A percentile compares a stretch with the other conserved stretches of the same genome.
These are phyloP conservation scores for Phycodurus eques DNA, from an alignment of 2,113 vertebrate species.

Conservation along the genomic window DNA sequence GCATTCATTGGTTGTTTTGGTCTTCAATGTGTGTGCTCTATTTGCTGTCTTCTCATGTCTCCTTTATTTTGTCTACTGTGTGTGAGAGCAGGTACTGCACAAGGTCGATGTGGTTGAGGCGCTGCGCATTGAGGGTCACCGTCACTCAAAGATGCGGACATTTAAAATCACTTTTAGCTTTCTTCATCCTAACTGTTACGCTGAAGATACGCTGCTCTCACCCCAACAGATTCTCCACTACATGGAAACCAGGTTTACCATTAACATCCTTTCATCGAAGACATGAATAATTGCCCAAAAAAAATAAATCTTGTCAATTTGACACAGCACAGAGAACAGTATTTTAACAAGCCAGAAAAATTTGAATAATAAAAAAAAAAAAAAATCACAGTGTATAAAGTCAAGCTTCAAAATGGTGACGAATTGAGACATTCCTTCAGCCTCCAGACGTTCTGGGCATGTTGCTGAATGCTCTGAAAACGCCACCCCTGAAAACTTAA, in stretches of 20 bases:
- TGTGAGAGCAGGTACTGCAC: slow-evolving; percentile 80
- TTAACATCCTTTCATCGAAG: neutral
- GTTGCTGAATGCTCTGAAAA: too few species aligned
- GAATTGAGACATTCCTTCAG: too few species aligned
- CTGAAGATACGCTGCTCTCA: slow-evolving; percentile 82
- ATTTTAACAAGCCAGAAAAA: too few species aligned
- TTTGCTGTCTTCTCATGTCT: neutral
- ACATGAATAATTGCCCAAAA: neutral
- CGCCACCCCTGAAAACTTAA: too few species aligned
- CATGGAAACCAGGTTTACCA: slow-evolving; percentile 84
- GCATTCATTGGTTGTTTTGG: neutral
- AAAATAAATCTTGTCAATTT: too few species aligned
- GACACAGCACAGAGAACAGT: too few species aligned
- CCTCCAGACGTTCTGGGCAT: too few species aligned
- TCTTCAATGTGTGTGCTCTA: neutral
- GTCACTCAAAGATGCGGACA: slow-evolving; percentile 64
- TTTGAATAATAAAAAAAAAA: too few species aligned
- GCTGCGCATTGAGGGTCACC: slow-evolving; percentile 60
- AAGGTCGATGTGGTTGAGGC: slow-evolving; percentile 85
- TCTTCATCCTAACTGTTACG: slow-evolving; percentile 78
- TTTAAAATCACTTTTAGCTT: slow-evolving; percentile 85
- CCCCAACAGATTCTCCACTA: slow-evolving; percentile 82
- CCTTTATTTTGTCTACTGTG: neutral
- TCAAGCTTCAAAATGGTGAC: too few species aligned
- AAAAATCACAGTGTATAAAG: too few species aligned